Conservation (phyloP, 2,797 vertebrate species). For the Ctenopoma multispine region DNA sequence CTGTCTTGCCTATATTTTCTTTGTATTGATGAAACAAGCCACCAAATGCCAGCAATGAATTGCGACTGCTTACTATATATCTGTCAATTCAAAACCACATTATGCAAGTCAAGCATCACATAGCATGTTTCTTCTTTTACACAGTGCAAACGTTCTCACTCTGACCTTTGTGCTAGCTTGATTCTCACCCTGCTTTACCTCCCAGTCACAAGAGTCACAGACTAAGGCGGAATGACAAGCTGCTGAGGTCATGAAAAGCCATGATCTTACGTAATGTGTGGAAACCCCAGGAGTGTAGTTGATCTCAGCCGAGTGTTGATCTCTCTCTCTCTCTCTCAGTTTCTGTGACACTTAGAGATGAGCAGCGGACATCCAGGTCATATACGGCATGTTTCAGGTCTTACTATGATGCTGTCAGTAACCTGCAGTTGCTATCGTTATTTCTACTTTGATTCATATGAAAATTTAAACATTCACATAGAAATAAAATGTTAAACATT, state of each 20-base stretch:
- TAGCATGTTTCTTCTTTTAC: neutral
- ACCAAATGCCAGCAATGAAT: no score
- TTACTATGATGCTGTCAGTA: neutral
- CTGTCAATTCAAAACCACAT: no score
- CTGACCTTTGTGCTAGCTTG: constrained; percentile 31
- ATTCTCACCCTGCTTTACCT: constrained; percentile 21
- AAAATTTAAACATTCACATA: no score
- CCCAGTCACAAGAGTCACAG: constrained; percentile 6
- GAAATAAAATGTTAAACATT: neutral
- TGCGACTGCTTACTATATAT: no score
- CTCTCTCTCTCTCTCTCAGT: neutral
- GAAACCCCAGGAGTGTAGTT: constrained; percentile 15
- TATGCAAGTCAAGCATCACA: constrained; percentile 14
- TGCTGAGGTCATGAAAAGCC: constrained; percentile 24
- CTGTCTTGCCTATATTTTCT: no score
- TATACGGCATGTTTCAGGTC: neutral
- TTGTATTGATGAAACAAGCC: no score
- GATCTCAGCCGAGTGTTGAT: constrained; percentile 33
- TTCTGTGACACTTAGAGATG: constrained; percentile 5
- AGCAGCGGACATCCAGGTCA: neutral
- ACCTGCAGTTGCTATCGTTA: neutral
- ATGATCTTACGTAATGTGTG: constrained; percentile 35
- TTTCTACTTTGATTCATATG: no score
- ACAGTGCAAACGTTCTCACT: constrained; percentile 14
- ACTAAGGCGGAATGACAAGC: constrained; percentile 17